These are phyloP conservation scores for Clarias gariepinus DNA, from an alignment of 2,113 vertebrate genomes.

Conservation along the genomic window DNA sequence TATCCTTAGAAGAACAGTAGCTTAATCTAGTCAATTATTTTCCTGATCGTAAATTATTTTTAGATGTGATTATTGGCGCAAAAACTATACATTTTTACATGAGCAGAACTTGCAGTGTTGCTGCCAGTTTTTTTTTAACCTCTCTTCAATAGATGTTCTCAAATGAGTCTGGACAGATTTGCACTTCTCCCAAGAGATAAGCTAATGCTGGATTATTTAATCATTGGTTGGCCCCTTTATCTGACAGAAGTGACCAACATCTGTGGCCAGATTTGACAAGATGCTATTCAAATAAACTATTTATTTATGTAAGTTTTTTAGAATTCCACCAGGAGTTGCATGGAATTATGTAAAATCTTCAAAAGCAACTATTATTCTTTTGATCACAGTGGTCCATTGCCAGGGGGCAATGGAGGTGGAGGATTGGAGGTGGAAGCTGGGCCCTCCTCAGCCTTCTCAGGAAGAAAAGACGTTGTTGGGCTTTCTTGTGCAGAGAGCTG, in stretches of 20 bases:
- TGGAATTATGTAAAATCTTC: not conserved
- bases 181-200: constrained; percentile 35
- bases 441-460: too few species aligned
- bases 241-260: constrained; percentile 44
- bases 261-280: constrained; percentile 29
- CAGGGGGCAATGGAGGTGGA: not conserved
- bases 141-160: constrained; percentile 31
- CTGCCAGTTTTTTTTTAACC: constrained; percentile 23
- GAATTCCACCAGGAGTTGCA: not conserved
- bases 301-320: not conserved
- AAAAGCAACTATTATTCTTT: not conserved
- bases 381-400: not conserved
- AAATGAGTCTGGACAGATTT: constrained; percentile 32
- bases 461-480: too few species aligned
- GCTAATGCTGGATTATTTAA: constrained; percentile 45
- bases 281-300: not conserved
- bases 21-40: not conserved
- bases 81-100: not conserved
- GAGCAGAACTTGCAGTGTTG: not conserved
- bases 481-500: too few species aligned
- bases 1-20: not conserved
- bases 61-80: not conserved
- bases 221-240: constrained; percentile 20
- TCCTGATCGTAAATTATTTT: not conserved
- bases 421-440: too few species aligned